These are phyloP conservation scores for Ceramica pisi DNA, from an alignment of 2,888 invertebrate genomes.

Conservation along the genomic window DNA sequence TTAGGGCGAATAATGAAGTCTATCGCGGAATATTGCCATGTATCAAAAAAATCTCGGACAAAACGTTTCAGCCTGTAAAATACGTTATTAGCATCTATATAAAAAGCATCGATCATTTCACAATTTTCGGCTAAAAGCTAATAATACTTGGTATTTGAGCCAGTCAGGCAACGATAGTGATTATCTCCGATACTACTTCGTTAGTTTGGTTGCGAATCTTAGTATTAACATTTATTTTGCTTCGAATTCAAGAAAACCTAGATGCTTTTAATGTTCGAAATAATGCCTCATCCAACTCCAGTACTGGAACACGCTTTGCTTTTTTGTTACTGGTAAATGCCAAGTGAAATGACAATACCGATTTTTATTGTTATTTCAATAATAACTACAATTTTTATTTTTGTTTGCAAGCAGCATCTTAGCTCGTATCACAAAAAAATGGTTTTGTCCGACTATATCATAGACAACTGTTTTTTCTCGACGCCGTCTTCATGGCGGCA, in stretches of 20 bases:
- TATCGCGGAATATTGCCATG: constrained; percentile 32
- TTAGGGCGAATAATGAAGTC: constrained; percentile 32
- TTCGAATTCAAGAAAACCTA: not conserved
- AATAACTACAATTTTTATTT: not conserved
- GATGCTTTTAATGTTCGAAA: not conserved
- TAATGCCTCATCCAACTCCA: not conserved
- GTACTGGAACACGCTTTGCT: constrained; percentile 18
- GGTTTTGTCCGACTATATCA: not conserved
- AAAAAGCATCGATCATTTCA: not conserved
- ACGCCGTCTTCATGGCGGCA: constrained; percentile 21
- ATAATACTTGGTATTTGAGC: not conserved
- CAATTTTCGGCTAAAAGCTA: not conserved
- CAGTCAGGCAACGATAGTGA: not conserved
- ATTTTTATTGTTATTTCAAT: too few species aligned
- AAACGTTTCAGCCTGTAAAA: constrained; percentile 8
- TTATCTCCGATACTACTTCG: not conserved
- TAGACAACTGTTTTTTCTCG: constrained; percentile 33
- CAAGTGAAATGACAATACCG: not conserved
- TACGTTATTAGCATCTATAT: not conserved
- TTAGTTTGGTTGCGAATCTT: not conserved
- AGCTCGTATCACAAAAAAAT: not conserved
- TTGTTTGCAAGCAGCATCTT: not conserved
- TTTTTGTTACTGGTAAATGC: constrained; percentile 24
- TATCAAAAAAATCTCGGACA: not conserved
- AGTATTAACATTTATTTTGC: not conserved